Base-by-base conservation (phyloP, 2,113 vertebrate genomes). In the Ailuropoda melanoleuca region DNA sequence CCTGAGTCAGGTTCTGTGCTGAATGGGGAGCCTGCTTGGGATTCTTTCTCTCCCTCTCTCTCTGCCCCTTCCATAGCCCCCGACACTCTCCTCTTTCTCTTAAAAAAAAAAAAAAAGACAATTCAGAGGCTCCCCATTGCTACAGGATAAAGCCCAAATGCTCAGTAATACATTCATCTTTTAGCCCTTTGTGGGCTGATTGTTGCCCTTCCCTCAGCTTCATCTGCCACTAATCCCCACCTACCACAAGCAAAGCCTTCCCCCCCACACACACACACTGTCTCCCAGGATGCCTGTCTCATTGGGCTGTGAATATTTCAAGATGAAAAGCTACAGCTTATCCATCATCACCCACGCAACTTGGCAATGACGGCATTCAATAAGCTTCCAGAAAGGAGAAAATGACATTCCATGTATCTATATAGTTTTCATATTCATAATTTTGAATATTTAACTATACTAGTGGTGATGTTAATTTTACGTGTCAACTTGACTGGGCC, bases 231-330 rank as follows among this genome's bases (percentile, higher is more conserved):
- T 50, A 75, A 92, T 50, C 26, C 55, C 31, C 26, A n/a, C 34
- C 56, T 77, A 56, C 48, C 4, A 55, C 19, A 19, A 58, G 14
- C 34, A 15, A 24, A 48, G 4, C 18, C 26, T 23, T 7, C 18
- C n/a, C 4, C 1, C 19, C 6, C 4, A 3, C 11, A 15, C 39
- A 50, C 15, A 37, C 31, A 39, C 21, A n/a, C 23, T 10, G 5
- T 39, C 48, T 64, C 46, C 83, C 50, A 24, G 12, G 17, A 43
- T 3, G 56, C 34, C 37, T 31, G 18, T 58, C 39, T 87, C 70
- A 23, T 7, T 37, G 43, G 77, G 12, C 56, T 58, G 4, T 31
- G 26, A n/a, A 43, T 29, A 18, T 74, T 58, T 50, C 12, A 17
- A 50, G 39, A 43, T 29, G 12, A 77, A n/a, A 39, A 39, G 19